Evolutionary conservation across 2,113 vertebrate genomes (phyloP), one percentile per base, ranked within the genome.

Genomic region (Eonycteris spelaea): DNA sequence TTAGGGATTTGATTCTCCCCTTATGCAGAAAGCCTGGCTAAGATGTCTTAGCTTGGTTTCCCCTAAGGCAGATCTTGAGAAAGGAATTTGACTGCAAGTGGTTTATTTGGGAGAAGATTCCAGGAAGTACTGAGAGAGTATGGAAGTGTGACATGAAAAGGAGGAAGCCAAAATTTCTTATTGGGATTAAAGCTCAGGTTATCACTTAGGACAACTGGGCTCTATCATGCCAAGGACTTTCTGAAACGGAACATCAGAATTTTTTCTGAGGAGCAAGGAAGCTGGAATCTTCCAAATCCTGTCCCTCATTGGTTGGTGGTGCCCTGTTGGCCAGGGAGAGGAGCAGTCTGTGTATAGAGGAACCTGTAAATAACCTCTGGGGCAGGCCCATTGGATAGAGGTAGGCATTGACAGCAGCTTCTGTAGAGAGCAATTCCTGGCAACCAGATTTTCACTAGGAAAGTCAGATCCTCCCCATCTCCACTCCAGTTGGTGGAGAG

Each of bases 301-400:
- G 55, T 30, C 24, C 59, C 73, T 28, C n/a, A 1, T 53, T 79
- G 51, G 33, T 43, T 75, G 13, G 40, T 13, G 26, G 59, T 24
- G 51, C 43, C 26, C 35, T 6, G 0, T 21, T 57, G 7, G 14
- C 38, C 43, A 59, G 22, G n/a, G 45, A 77, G 33, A 88, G 12
- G 28, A 87, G 5, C n/a, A 33, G 38, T 35, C 35, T 68, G 26
- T 73, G 0, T 5, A 0, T 14, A 21, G 15, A 10, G 38, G 45
- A 91, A 26, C 9, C 18, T 26, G 12, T 33, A 45, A 43, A 61
- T 70, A 51, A 13, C 14, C 71, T 85, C 33, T 15, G 1, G 7
- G 22, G 21, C 2, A 51, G 48, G 35, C 9, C 33, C 3, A 35
- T 70, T 0, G 8, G 12, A 2, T n/a, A 1, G 18, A 24, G 6